phyloP scores from a whole-genome alignment of 2,113 vertebrate genomes.

The Heterocephalus glaber region DNA sequence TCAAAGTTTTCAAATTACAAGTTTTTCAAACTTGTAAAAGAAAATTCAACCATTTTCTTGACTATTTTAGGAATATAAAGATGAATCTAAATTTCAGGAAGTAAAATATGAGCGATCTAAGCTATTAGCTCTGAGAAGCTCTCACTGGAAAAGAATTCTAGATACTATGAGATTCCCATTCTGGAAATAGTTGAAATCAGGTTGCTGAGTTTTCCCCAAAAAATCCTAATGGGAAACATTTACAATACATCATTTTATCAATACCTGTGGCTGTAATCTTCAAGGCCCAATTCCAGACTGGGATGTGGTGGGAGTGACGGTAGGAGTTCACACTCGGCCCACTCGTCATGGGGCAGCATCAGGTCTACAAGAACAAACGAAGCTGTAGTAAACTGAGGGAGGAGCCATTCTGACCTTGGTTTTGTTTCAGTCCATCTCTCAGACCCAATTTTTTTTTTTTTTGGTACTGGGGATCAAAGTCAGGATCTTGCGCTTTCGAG shows the following conservation, averaged over 20 bases:
- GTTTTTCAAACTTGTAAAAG: conserved; percentile 32
- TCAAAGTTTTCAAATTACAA: not conserved
- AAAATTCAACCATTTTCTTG: conserved; percentile 18
- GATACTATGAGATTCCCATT: conserved; percentile 40
- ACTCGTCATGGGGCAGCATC: conserved; percentile 62
- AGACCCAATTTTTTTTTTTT: no score
- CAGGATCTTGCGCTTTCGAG: no score
- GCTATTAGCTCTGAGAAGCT: not conserved
- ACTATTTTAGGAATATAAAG: conserved; percentile 47
- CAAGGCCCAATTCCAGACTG: conserved; percentile 82
- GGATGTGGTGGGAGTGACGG: conserved; percentile 84
- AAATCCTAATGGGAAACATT: conserved; percentile 27
- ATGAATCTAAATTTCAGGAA: conserved; percentile 16
- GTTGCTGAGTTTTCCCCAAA: conserved; percentile 51
- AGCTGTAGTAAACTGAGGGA: conserved; percentile 65
- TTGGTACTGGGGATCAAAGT: no score
- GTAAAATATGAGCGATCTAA: not conserved
- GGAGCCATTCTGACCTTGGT: conserved; percentile 55
- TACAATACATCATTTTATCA: conserved; percentile 23
- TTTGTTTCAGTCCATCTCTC: conserved; percentile 22
- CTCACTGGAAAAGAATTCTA: conserved; percentile 56
- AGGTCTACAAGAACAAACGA: conserved; percentile 83
- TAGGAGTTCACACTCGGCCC: conserved; percentile 80
- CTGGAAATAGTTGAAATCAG: conserved; percentile 58
- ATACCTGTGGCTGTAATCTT: conserved; percentile 86